Conservation (phyloP, 2,888 invertebrate species). For the Philhelius pedissequus region DNA sequence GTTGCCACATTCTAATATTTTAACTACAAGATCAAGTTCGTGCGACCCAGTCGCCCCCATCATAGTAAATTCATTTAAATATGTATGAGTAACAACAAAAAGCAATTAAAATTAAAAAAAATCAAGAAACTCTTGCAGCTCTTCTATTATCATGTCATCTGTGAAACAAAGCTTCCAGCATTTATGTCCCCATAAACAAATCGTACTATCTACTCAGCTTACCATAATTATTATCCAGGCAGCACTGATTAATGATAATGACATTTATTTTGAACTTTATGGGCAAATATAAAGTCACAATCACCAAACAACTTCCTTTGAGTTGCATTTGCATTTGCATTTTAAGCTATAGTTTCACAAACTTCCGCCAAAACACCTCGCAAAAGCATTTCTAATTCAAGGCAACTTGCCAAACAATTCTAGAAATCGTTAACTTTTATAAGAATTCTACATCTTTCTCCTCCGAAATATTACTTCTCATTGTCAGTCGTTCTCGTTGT, state of each 20-base stretch:
- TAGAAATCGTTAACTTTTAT: slow-evolving; percentile 24
- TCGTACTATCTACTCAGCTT: background rate
- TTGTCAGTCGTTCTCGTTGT: background rate
- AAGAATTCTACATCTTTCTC: background rate
- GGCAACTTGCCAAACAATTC: slow-evolving; percentile 56
- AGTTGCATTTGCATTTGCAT: slow-evolving; percentile 33
- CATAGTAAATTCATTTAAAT: no score
- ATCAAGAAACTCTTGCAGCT: background rate
- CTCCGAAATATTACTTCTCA: background rate
- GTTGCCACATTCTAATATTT: no score
- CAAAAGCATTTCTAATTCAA: background rate
- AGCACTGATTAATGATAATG: slow-evolving; percentile 44
- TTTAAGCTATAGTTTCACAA: background rate
- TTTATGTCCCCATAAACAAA: background rate
- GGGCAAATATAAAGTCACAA: slow-evolving; percentile 39
- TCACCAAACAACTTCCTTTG: slow-evolving; percentile 30
- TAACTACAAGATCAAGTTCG: no score
- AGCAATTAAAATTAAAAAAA: no score
- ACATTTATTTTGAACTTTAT: slow-evolving; percentile 27
- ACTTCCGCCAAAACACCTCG: slow-evolving; percentile 19
- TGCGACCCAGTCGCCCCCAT: no score
- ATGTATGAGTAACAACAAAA: no score
- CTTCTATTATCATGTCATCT: background rate
- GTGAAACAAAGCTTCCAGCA: background rate
- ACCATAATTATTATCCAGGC: background rate